These are phyloP conservation scores for Gambusia affinis DNA, from an alignment of 2,113 vertebrate species.

Conservation along the genomic window DNA sequence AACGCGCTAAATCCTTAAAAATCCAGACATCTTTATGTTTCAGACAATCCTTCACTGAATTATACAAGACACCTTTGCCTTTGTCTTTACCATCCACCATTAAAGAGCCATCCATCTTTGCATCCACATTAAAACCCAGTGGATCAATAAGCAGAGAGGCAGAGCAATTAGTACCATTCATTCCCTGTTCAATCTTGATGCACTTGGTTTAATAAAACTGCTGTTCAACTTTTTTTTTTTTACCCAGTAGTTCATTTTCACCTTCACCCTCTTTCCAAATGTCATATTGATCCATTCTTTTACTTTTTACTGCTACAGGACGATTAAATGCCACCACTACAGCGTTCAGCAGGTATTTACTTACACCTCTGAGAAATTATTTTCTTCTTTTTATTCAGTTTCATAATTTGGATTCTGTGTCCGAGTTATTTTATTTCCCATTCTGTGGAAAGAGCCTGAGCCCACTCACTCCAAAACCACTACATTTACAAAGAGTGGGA, in stretches of 20 bases:
- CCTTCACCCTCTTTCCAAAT: constrained; percentile 46
- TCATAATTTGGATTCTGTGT: not conserved
- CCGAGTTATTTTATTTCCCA: not conserved
- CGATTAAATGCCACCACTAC: constrained; percentile 1
- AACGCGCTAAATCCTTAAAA: not conserved
- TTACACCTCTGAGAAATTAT: constrained; percentile 2
- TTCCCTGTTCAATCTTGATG: constrained; percentile 15
- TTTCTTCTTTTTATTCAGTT: not conserved
- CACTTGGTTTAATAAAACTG: constrained; percentile 49
- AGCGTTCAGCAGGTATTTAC: not conserved
- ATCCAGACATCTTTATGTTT: not conserved
- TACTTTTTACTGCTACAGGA: constrained; percentile 11
- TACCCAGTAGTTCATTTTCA: constrained; percentile 35
- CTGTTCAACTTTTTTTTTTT: constrained; percentile 30
- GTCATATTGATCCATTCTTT: constrained; percentile 52
- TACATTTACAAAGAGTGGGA: not conserved
- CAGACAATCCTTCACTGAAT: not conserved
- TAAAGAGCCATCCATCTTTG: not conserved
- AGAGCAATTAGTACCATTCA: constrained; percentile 51
- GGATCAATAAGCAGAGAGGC: constrained; percentile 47
- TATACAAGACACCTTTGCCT: not conserved
- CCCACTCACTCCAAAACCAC: not conserved
- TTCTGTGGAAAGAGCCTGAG: not conserved
- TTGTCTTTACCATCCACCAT: constrained; percentile 16
- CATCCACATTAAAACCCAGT: constrained; percentile 45